Evolutionary conservation across 2,113 vertebrate species (phyloP), one percentile per base, ranked within the genome.

Genomic region (Carassius carassius): DNA sequence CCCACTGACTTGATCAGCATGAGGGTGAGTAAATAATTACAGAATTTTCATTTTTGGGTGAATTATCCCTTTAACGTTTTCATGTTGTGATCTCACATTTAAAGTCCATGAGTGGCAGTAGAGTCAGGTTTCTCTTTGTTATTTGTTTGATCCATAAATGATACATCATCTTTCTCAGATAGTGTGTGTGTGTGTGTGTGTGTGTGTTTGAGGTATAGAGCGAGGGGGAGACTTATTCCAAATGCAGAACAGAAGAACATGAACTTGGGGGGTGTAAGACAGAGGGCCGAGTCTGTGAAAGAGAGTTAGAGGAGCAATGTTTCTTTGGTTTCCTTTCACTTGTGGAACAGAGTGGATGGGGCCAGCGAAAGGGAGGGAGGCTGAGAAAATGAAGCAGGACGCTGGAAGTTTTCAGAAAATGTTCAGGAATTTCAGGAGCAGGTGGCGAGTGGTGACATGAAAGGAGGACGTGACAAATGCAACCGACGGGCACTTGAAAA

Each of bases 401-500:
- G 83, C 74, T 16, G 87, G 85, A 88, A 86, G 84, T 90, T 91
- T 90, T 90, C 85, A 92, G 90, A 93, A 92, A 93, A 94, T 94
- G 92, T 93, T 86, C 89, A 92, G 93, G 93, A 95, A 94, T 94
- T 92, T 92, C 86, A 86, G 93, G 92, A 94, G 94, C 94, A 95
- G 94, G 94, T 95, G 94, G 93, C 91, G 90, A 93, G 91, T 92
- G 92, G 92, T 92, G 92, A 94, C 94, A 93, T 94, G 92, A 94
- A 94, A 94, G 90, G 91, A 90, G 88, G 90, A 89, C 89, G 91
- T 93, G 92, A 94, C 93, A 94, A 94, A 94, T 92, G 93, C 91
- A 91, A 92, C 91, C 84, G 90, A 87, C 87, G 85, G 85, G 88
- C 88, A 90, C 87, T 89, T 78, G 67, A 91, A 87, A 88, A 35